Base-by-base conservation (phyloP, 2,888 invertebrate species). In the Sphinx pinastri region DNA sequence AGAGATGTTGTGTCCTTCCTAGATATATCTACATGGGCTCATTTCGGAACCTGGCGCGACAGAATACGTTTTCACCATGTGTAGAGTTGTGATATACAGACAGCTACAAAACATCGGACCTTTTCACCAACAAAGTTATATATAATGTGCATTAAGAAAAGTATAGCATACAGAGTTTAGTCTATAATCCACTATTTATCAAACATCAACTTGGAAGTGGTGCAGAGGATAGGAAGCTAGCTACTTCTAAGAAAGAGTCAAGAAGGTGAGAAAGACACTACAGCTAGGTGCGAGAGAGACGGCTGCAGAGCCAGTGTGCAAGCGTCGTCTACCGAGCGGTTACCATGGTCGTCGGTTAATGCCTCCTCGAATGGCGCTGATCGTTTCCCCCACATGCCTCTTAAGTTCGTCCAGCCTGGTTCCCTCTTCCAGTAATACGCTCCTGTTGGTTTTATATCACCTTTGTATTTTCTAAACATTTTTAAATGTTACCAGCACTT, bases 331-430 rank as follows among this genome's bases (percentile, higher is more conserved):
- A 54, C 25, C 14, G 25, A 7, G 59, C 16, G 52, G 54, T 90
- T 92, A 92, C 92, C 92, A 80, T 90, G 87, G 67, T 88, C 88
- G 54, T 84, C 87, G 73, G 81, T 84, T 72, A 84, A 78, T 77
- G 83, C 78, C 77, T 79, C 81, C 52, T 77, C 79, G 90, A 89
- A 90, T 72, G 88, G 91, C 85, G 88, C 88, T 77, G 87, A 91
- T 73, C 97, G 95, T 87, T 97, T 97, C 80, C 97, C 97, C 97
- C 97, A 97, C 89, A 97, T 95, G 72, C 97, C 97, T 89, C 96
- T 96, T 78, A 97, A 92, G 87, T 97, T 97, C 85, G 96, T 96
- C 97, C 97, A 97, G 85, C 96, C 96, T 13, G 96, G 96, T 82
- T 97, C 96, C 72, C 97, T 95, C 90, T 97, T 97, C 83, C 96